These are phyloP conservation scores for Hiodon tergisus DNA, from an alignment of 2,113 vertebrate species.

Conservation along the genomic window DNA sequence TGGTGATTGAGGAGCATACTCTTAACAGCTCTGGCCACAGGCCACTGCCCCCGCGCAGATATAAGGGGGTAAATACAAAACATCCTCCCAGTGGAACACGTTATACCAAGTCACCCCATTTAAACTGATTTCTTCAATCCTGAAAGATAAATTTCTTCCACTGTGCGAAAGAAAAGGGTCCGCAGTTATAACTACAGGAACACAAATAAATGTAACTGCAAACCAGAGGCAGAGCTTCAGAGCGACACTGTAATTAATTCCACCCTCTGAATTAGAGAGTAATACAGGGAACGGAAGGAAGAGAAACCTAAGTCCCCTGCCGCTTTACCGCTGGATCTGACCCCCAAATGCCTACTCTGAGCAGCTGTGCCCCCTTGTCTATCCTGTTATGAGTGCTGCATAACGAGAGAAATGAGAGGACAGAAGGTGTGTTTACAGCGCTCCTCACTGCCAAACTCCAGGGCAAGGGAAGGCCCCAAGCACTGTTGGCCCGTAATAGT, in stretches of 20 bases:
- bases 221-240: neutral
- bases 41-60: neutral
- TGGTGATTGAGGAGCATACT: neutral
- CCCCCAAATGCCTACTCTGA: neutral
- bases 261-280: neutral
- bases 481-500: neutral
- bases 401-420: slow-evolving; percentile 4
- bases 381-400: neutral
- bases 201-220: neutral
- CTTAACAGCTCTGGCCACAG: neutral
- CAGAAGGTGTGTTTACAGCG: neutral
- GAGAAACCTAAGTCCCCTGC: neutral
- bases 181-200: neutral
- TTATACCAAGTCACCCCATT: neutral
- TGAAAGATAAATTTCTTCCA: neutral
- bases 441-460: neutral
- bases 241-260: slow-evolving; percentile 7
- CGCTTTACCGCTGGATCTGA: neutral
- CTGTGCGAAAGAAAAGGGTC: neutral
- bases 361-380: neutral
- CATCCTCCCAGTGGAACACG: neutral
- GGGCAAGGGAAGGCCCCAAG: neutral
- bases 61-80: neutral
- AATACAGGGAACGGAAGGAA: neutral
- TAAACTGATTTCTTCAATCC: neutral